These are phyloP conservation scores for Lymantria dispar DNA, from an alignment of 2,888 invertebrate genomes.

Conservation along the genomic window DNA sequence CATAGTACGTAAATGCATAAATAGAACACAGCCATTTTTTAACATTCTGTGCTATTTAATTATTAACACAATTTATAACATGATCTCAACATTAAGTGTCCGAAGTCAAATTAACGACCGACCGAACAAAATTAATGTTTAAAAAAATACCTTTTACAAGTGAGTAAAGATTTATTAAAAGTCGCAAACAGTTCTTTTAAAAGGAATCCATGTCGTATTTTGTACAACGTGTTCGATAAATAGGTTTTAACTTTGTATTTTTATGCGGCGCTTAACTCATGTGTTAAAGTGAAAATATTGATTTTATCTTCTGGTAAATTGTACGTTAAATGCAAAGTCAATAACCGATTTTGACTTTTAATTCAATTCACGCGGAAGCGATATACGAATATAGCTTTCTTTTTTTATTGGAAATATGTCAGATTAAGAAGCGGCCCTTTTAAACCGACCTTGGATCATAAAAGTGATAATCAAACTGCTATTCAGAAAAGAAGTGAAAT, in stretches of 20 bases:
- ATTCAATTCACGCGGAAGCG: background rate
- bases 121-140: slow-evolving; percentile 6
- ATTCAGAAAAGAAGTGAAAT: too few relatives aligned
- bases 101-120: slow-evolving; percentile 26
- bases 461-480: too few relatives aligned
- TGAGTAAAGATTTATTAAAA: slow-evolving; percentile 5
- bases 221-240: slow-evolving; percentile 5
- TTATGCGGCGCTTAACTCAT: background rate
- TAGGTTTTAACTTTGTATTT: background rate
- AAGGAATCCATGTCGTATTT: slow-evolving; percentile 6
- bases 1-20: too few relatives aligned
- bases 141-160: slow-evolving; percentile 7
- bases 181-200: slow-evolving; percentile 1
- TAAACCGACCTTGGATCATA: too few relatives aligned
- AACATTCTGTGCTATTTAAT: too few relatives aligned
- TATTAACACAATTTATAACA: background rate
- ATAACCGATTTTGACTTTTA: background rate
- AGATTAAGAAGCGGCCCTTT: too few relatives aligned
- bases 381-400: too few relatives aligned
- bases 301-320: background rate
- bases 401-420: too few relatives aligned
- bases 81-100: background rate
- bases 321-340: background rate
- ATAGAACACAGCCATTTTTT: too few relatives aligned
- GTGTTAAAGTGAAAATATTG: background rate